phyloP scores from a whole-genome alignment of 2,888 invertebrate species.

The Notodonta ziczac region DNA sequence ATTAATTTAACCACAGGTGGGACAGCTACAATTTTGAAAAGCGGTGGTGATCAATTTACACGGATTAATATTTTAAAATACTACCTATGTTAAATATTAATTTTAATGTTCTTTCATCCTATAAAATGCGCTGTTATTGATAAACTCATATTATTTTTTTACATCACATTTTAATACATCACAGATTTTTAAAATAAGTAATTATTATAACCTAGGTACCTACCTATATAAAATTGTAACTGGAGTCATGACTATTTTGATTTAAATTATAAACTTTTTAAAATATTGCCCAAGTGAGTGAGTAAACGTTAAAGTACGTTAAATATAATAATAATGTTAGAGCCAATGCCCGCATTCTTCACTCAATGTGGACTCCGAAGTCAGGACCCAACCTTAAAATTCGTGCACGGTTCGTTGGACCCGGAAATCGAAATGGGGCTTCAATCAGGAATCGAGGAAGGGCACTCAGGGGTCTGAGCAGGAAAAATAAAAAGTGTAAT shows the following conservation, averaged over 20 bases:
- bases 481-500: slow-evolving; percentile 6
- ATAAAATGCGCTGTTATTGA: too few relatives aligned
- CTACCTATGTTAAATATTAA: neutral
- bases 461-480: slow-evolving; percentile 13
- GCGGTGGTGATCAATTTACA: neutral
- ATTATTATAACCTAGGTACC: too few relatives aligned
- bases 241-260: too few relatives aligned
- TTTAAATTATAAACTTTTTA: too few relatives aligned
- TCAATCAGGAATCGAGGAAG: slow-evolving; percentile 22
- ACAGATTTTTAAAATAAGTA: too few relatives aligned
- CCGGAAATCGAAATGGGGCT: slow-evolving; percentile 28
- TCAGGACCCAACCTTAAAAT: slow-evolving; percentile 24
- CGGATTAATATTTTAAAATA: neutral
- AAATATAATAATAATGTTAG: neutral
- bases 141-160: too few relatives aligned
- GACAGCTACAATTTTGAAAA: slow-evolving; percentile 1
- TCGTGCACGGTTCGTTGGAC: slow-evolving; percentile 16
- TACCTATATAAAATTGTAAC: too few relatives aligned
- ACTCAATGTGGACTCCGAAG: neutral
- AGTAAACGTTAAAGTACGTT: too few relatives aligned
- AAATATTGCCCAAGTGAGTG: too few relatives aligned
- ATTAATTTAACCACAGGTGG: slow-evolving; percentile 15
- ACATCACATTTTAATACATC: too few relatives aligned
- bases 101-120: neutral
- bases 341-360: slow-evolving; percentile 6